phyloP scores from a whole-genome alignment of 2,113 vertebrate species.

The Taxidea taxus region DNA sequence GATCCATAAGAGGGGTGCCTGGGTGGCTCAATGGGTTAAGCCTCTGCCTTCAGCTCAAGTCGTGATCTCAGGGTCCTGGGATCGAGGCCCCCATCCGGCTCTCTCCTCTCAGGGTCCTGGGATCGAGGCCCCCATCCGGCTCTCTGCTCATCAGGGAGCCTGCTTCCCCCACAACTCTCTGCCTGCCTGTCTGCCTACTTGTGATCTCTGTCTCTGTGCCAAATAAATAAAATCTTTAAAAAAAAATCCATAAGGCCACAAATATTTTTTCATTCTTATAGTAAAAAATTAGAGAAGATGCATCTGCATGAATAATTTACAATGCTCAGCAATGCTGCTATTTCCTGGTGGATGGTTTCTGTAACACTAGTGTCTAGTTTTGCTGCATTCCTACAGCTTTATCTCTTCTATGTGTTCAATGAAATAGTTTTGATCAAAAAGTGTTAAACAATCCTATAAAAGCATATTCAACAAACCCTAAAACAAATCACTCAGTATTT shows the following conservation, averaged over 20 bases:
- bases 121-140: too few species aligned
- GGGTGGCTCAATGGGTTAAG: too few species aligned
- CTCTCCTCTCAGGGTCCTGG: too few species aligned
- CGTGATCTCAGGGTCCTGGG: too few species aligned
- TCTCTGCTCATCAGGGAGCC: too few species aligned
- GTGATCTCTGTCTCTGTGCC: too few species aligned
- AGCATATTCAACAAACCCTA: not conserved
- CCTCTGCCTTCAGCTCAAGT: too few species aligned
- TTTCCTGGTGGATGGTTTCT: not conserved
- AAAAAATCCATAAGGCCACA: not conserved
- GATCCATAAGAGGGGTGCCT: not conserved
- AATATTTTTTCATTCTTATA: not conserved
- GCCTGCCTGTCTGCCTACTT: too few species aligned
- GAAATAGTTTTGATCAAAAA: not conserved
- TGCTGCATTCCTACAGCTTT: not conserved
- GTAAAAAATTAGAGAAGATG: not conserved
- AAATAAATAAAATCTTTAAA: not conserved
- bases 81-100: too few species aligned
- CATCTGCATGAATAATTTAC: not conserved
- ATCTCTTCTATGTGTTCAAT: not conserved
- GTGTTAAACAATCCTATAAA: not conserved
- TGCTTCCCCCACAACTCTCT: too few species aligned
- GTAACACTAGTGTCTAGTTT: not conserved
- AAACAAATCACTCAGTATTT: not conserved
- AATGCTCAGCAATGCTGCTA: not conserved